These are phyloP conservation scores for Euzophera pinguis DNA, from an alignment of 2,888 invertebrate species.

Conservation along the genomic window DNA sequence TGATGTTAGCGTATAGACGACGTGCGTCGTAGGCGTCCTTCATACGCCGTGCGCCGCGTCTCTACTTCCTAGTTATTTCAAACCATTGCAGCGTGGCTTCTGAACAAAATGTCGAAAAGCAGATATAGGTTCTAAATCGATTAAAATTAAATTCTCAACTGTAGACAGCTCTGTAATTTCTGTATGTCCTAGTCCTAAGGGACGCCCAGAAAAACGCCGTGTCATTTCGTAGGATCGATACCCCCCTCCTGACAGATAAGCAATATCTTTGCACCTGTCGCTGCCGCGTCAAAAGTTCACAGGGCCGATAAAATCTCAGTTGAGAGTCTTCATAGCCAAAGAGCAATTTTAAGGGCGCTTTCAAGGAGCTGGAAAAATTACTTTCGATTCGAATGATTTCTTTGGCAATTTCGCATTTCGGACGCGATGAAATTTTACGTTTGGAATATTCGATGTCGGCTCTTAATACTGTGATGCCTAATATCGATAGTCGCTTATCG, in stretches of 20 bases:
- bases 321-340: not conserved
- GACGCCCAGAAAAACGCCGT: constrained; percentile 21
- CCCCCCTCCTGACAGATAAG: constrained; percentile 34
- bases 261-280: constrained; percentile 49
- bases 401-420: not conserved
- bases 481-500: too few relatives aligned
- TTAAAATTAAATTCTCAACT: too few relatives aligned
- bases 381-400: not conserved
- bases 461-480: too few relatives aligned
- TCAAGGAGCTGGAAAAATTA: constrained; percentile 1
- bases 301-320: constrained; percentile 21
- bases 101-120: too few relatives aligned
- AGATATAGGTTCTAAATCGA: too few relatives aligned
- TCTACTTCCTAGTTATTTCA: too few relatives aligned
- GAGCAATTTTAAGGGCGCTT: constrained; percentile 2
- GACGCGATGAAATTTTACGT: too few relatives aligned
- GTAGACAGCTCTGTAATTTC: not conserved
- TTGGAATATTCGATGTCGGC: too few relatives aligned
- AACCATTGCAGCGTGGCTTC: too few relatives aligned
- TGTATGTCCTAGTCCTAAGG: constrained; percentile 2
- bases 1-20: too few relatives aligned
- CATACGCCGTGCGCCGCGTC: too few relatives aligned
- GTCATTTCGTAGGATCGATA: constrained; percentile 28
- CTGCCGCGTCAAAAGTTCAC: constrained; percentile 32
- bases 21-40: too few relatives aligned